Conservation (phyloP, 2,797 vertebrate species). For the Lithobates pipiens region DNA sequence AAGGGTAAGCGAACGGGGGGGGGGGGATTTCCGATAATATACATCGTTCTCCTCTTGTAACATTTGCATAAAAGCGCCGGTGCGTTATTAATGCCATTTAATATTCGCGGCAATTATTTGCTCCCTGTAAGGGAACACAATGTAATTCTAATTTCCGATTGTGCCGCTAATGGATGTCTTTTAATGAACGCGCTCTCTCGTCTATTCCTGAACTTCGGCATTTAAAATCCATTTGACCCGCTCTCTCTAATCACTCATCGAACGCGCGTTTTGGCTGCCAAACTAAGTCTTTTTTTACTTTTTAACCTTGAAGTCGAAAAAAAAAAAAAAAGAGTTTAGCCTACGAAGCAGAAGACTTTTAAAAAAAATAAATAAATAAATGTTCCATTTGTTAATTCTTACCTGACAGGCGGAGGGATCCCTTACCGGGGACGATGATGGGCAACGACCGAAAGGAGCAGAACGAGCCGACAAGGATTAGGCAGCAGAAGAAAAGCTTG, state of each 20-base stretch:
- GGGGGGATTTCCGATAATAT: no score
- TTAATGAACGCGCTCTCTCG: no score
- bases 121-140: neutral
- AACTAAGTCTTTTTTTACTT: neutral
- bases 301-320: neutral
- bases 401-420: conserved; percentile 69
- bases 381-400: no score
- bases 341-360: neutral
- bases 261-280: neutral
- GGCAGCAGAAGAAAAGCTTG: conserved; percentile 67
- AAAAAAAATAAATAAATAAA: neutral
- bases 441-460: conserved; percentile 67
- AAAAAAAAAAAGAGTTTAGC: neutral
- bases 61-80: neutral
- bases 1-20: no score
- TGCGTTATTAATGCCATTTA: neutral
- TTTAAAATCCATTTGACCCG: neutral
- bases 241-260: neutral
- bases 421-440: conserved; percentile 22
- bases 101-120: neutral
- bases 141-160: neutral
- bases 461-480: conserved; percentile 68
- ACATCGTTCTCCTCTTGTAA: neutral
- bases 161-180: neutral
- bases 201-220: neutral